phyloP scores from a whole-genome alignment of 2,113 vertebrate species.

The human region GRCh38 chr6:79249001-79249500 shows the following conservation, averaged over 20 bases:
- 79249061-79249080: not conserved
- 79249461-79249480: not conserved
- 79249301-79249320: not conserved
- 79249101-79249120: not conserved
- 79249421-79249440: not conserved
- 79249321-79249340: conserved; percentile 26
- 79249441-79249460: not conserved
- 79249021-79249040: conserved; percentile 46
- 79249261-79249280: not conserved
- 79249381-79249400: not conserved
- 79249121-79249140: not conserved
- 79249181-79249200: not conserved
- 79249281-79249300: not conserved
- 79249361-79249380: conserved; percentile 38
- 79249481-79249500: not conserved
- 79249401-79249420: conserved; percentile 31
- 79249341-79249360: not conserved
- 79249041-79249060: conserved; percentile 26
- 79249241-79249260: not conserved
- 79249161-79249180: not conserved
- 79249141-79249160: not conserved
- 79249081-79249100: not conserved
- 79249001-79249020: conserved; percentile 17
- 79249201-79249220: not conserved
- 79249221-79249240: not conserved